Percentiles rank a stretch among this genome's conserved stretches.
These are phyloP conservation scores for Gnathonemus echidnorhynchus DNA, from an alignment of 2,113 vertebrate genomes.

Conservation along the genomic window DNA sequence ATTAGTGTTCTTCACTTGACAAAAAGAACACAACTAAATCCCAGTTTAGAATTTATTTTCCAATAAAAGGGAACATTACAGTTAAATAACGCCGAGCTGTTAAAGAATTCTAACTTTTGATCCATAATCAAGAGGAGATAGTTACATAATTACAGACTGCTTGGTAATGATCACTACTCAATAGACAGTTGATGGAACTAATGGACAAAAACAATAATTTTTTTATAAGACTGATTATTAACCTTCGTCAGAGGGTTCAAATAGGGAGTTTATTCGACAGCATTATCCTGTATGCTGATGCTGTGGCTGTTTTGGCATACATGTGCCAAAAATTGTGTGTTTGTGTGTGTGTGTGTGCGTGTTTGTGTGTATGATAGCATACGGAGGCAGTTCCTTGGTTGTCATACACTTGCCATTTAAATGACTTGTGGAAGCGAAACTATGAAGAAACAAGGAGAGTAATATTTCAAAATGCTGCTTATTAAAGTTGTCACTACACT, in stretches of 20 bases:
- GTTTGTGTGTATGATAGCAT: no score
- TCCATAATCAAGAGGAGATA: neutral
- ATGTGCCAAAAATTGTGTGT: no score
- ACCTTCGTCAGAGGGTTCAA: neutral
- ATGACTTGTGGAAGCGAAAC: neutral
- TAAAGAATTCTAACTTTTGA: neutral
- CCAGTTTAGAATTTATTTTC: neutral
- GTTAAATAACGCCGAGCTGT: neutral
- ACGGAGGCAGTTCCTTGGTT: neutral
- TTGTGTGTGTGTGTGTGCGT: no score
- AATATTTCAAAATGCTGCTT: neutral
- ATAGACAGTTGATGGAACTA: neutral
- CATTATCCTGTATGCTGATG: no score
- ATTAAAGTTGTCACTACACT: neutral
- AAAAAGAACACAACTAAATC: neutral
- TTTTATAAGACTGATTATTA: neutral
- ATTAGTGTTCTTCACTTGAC: neutral
- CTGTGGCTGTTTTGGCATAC: no score
- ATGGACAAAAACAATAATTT: neutral
- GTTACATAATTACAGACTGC: neutral
- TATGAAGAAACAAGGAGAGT: neutral
- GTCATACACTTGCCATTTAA: neutral
- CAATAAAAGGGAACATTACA: neutral
- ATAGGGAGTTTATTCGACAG: neutral
- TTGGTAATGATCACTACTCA: neutral